Percentiles rank a stretch among this genome's conserved stretches.
Conservation (phyloP, 2,113 vertebrate species). For the Seriola rivoliana region DNA sequence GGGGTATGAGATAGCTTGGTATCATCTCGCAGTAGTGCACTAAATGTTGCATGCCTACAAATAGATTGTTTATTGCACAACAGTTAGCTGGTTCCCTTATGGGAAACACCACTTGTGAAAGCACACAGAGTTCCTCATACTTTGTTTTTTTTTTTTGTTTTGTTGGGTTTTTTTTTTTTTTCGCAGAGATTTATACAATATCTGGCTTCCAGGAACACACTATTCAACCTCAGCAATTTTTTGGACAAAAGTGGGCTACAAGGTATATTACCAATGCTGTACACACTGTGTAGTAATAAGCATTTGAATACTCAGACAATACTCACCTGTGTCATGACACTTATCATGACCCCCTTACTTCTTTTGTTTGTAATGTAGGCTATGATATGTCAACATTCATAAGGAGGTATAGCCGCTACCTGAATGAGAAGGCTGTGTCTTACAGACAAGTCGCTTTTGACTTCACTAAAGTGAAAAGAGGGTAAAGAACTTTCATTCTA, state of each 20-base stretch:
- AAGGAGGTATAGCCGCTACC: conserved; percentile 93
- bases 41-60: background rate
- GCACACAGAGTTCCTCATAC: conserved; percentile 1
- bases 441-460: conserved; percentile 98
- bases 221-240: conserved; percentile 98
- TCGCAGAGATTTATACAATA: conserved; percentile 97
- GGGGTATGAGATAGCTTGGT: background rate
- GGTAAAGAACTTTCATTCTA: conserved; percentile 83
- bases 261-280: conserved; percentile 77
- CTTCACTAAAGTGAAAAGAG: conserved; percentile 98
- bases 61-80: conserved; percentile 10
- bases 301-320: background rate
- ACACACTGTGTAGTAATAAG: background rate
- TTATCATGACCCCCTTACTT: background rate
- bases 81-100: background rate
- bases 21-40: background rate
- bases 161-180: background rate
- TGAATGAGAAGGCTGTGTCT: conserved; percentile 97
- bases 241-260: conserved; percentile 97
- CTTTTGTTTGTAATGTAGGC: conserved; percentile 74
- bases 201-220: conserved; percentile 96
- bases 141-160: background rate
- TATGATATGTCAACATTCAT: conserved; percentile 97
- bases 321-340: background rate
- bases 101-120: background rate